Evolutionary conservation across 2,888 invertebrate genomes (phyloP), one percentile per base, ranked within the genome.

Genomic region (Eristalis tenax): DNA sequence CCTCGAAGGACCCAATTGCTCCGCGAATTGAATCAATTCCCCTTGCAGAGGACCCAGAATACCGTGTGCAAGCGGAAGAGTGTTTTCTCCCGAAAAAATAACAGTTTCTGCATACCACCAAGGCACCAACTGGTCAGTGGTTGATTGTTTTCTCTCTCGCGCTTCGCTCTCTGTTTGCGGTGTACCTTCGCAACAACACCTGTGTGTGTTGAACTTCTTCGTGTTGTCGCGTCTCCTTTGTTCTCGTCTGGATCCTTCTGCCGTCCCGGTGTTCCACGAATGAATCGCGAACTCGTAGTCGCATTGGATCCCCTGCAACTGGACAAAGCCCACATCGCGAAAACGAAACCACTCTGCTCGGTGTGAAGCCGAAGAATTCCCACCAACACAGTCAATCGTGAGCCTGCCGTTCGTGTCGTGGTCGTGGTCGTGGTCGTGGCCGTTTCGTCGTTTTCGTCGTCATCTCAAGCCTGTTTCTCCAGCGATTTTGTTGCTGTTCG

Each of bases 401-500:
- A 38, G 35, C 5, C 18, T 38, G 18, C 22, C 15, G n/a, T 59
- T 32, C 77, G 63, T 77, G 59, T 69, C 69, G 69, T 61, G 59
- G 15, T 18, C 50, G 50, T 50, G n/a, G n/a, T n/a, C n/a, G n/a
- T n/a, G 40, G 59, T 68, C 68, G 68, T 61, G 59, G 15, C 28
- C 50, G 50, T 50, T 50, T 50, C 50, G 18, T 50, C 8, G 50
- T 50, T n/a, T 15, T n/a, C 63, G 23, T 69, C 77, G 22, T 26
- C 69, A 28, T 68, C 32, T 32, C 22, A 76, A 76, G 59, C 69
- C 50, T 57, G 59, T 50, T 59, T 59, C 57, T 69, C 61, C 22
- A 22, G 26, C 57, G 26, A 32, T 22, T 15, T 73, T 79, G 78
- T 83, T 74, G 69, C 59, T 78, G 70, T 18, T 50, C 43, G 43